A percentile compares a stretch with the other conserved stretches of the same genome.
phyloP scores from a whole-genome alignment of 1,140 invertebrate genomes.

The Philopotamus ludificatus region DNA sequence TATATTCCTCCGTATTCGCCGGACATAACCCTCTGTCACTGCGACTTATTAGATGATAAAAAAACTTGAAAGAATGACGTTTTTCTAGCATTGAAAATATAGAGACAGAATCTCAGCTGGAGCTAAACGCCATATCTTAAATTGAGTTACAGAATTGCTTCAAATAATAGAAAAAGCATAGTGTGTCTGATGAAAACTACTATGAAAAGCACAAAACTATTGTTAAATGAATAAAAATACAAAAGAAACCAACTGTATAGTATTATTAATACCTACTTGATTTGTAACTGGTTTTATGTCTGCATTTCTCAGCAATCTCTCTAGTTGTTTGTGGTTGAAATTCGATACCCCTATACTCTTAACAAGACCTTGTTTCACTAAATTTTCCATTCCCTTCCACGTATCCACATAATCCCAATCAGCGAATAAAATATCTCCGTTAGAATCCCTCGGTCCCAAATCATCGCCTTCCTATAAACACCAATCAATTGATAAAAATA shows the following conservation, averaged over 20 bases:
- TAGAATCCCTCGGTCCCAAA: slow-evolving; percentile 54
- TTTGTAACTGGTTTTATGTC: slow-evolving; percentile 71
- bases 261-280: slow-evolving; percentile 67
- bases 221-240: not conserved
- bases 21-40: no score
- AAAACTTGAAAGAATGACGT: no score
- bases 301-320: slow-evolving; percentile 63
- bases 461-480: slow-evolving; percentile 38
- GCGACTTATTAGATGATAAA: no score
- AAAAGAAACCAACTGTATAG: not conserved
- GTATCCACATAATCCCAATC: slow-evolving; percentile 75
- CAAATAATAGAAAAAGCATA: no score
- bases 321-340: slow-evolving; percentile 77
- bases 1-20: no score
- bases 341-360: slow-evolving; percentile 83
- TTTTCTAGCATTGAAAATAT: no score
- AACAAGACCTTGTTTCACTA: slow-evolving; percentile 65
- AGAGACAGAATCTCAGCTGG: no score
- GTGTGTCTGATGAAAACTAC: not conserved
- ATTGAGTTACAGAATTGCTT: no score
- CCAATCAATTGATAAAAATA: slow-evolving; percentile 3
- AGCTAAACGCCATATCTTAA: no score
- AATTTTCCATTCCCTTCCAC: slow-evolving; percentile 79
- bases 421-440: slow-evolving; percentile 62
- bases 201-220: not conserved